phyloP scores from a whole-genome alignment of 2,888 invertebrate genomes.

The Amblyjoppa proteus region DNA sequence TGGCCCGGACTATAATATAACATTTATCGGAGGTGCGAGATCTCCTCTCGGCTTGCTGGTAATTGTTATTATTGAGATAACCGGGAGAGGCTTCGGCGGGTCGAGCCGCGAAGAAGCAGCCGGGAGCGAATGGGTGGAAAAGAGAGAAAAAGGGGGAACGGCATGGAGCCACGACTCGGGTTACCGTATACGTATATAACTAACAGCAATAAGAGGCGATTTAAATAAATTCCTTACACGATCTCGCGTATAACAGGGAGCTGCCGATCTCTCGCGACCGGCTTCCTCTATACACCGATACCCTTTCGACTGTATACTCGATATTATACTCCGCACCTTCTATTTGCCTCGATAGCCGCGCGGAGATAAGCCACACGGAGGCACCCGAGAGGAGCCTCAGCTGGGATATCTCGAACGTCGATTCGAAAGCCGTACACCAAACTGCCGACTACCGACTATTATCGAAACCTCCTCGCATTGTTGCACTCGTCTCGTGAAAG shows the following conservation, averaged over 20 bases:
- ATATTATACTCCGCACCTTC: constrained; percentile 67
- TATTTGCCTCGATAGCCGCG: constrained; percentile 65
- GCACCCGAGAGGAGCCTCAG: constrained; percentile 29
- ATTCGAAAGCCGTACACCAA: constrained; percentile 17
- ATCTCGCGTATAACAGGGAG: constrained; percentile 74
- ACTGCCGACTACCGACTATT: constrained; percentile 20
- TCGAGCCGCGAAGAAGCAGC: background rate
- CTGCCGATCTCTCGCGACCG: constrained; percentile 60
- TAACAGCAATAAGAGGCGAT: constrained; percentile 75
- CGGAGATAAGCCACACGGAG: constrained; percentile 52
- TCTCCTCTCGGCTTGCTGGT: constrained; percentile 67
- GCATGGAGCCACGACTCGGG: constrained; percentile 42
- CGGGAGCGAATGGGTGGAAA: constrained; percentile 2
- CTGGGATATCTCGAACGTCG: constrained; percentile 44
- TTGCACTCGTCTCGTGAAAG: constrained; percentile 32
- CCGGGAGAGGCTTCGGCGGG: constrained; percentile 46
- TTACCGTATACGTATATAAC: constrained; percentile 72
- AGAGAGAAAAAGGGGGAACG: constrained; percentile 31
- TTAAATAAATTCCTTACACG: constrained; percentile 75
- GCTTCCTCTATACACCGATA: constrained; percentile 14
- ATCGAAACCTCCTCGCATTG: constrained; percentile 38
- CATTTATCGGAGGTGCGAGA: constrained; percentile 72
- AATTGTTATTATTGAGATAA: constrained; percentile 77
- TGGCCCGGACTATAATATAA: constrained; percentile 69
- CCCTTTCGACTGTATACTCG: constrained; percentile 51